Percentiles rank a stretch among this genome's conserved stretches.
Evolutionary conservation across 2,888 invertebrate genomes (phyloP).

Genomic region (Phrixothrix hirtus): DNA sequence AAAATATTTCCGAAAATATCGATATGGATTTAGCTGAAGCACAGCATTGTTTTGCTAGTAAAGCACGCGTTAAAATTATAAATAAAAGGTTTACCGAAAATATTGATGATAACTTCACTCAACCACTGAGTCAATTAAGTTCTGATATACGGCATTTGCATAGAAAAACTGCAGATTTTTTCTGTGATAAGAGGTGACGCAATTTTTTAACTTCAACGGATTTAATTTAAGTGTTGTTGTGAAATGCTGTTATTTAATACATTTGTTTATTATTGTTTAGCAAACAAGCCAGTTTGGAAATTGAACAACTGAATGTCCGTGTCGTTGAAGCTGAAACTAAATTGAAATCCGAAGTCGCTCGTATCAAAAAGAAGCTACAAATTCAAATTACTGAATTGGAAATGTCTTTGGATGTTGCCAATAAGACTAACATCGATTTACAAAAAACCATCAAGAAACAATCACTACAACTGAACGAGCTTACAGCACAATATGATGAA

Average conservation of each 20-base stretch:
- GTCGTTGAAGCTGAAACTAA: constrained; percentile 95
- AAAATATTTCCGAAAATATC: constrained; percentile 58
- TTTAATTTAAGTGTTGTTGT: too few relatives aligned
- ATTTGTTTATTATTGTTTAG: constrained; percentile 60
- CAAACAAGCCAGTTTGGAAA: constrained; percentile 97
- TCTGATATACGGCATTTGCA: constrained; percentile 68
- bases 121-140: constrained; percentile 65
- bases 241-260: too few relatives aligned
- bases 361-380: constrained; percentile 99
- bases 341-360: constrained; percentile 92
- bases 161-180: constrained; percentile 62
- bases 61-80: constrained; percentile 55
- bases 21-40: constrained; percentile 48
- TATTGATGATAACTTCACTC: constrained; percentile 62
- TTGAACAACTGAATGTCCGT: constrained; percentile 93
- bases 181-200: constrained; percentile 68
- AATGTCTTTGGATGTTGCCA: constrained; percentile 94
- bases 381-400: constrained; percentile 97
- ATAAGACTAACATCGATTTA: constrained; percentile 96
- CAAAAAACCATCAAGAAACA: constrained; percentile 98
- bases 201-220: constrained; percentile 33
- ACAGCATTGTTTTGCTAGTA: constrained; percentile 36
- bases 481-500: constrained; percentile 96
- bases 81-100: constrained; percentile 53
- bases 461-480: constrained; percentile 85